phyloP scores from a whole-genome alignment of 37 sponge, comb jelly and placozoan genomes.

The Eunapius fragilis region DNA sequence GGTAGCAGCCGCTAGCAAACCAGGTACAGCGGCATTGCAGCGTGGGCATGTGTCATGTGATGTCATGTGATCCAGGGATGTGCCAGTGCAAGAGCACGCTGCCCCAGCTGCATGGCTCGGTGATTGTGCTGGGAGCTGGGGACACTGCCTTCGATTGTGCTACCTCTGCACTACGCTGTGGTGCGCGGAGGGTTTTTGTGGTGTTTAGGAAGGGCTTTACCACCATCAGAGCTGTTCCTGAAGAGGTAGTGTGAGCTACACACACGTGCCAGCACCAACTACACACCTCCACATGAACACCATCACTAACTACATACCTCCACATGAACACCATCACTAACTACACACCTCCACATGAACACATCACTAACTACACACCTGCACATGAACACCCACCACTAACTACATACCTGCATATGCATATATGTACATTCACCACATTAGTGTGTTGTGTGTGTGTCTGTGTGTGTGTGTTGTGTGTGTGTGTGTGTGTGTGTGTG shows the following conservation, averaged over 20 bases:
- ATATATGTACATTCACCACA: background rate
- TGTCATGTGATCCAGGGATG: conserved; percentile 59
- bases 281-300: too few relatives aligned
- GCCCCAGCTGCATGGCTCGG: conserved; percentile 75
- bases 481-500: background rate
- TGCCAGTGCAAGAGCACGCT: conserved; percentile 78
- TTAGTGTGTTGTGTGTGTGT: background rate
- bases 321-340: too few relatives aligned
- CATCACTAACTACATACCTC: too few relatives aligned
- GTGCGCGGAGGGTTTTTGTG: conserved; percentile 83
- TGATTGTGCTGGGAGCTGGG: conserved; percentile 89
- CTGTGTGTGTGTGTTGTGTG: conserved; percentile 1
- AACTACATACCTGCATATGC: too few relatives aligned
- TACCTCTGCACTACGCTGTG: conserved; percentile 95
- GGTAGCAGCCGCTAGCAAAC: conserved; percentile 85
- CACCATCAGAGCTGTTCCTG: conserved; percentile 95
- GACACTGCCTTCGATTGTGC: conserved; percentile 98
- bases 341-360: too few relatives aligned
- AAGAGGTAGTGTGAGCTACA: too few relatives aligned
- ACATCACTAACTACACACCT: too few relatives aligned
- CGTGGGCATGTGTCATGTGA: too few relatives aligned
- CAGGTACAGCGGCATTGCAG: conserved; percentile 57
- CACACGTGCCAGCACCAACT: too few relatives aligned
- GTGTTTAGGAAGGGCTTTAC: conserved; percentile 96
- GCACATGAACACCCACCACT: too few relatives aligned